Evolutionary conservation across 2,888 invertebrate genomes (phyloP).

Genomic region (Phrixothrix hirtus): DNA sequence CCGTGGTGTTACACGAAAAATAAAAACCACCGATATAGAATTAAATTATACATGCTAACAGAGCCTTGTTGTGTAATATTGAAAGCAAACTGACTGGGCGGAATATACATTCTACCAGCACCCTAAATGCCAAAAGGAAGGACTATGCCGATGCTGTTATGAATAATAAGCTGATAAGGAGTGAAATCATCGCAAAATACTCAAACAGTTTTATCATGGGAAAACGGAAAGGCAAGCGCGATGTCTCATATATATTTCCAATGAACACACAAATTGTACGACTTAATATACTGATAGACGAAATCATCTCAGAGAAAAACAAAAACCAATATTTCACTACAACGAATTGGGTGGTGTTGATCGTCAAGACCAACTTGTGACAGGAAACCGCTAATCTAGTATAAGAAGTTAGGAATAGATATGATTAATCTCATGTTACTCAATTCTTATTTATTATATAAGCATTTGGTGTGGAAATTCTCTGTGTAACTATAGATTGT

Average conservation of each 20-base stretch:
- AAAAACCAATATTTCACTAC: background rate
- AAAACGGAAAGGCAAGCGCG: too few species aligned
- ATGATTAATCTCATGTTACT: too few species aligned
- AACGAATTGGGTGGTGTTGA: background rate
- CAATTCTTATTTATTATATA: too few species aligned
- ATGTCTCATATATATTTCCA: conserved; percentile 40
- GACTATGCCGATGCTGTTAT: background rate
- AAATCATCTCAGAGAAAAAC: background rate
- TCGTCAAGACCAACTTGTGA: background rate
- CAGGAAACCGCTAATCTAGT: background rate
- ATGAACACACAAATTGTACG: conserved; percentile 33
- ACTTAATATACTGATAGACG: too few species aligned
- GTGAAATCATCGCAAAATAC: background rate
- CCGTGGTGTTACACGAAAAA: background rate
- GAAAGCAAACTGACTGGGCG: background rate
- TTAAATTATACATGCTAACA: background rate
- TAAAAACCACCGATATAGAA: background rate
- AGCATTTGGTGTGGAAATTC: background rate
- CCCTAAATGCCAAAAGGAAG: background rate
- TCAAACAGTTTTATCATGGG: conserved; percentile 36
- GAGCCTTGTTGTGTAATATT: background rate
- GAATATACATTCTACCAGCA: background rate
- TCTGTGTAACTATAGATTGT: background rate
- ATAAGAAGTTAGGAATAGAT: too few species aligned
- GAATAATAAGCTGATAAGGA: background rate